Base-by-base conservation (phyloP, 2,797 vertebrate genomes). In the Gastrophryne carolinensis region DNA sequence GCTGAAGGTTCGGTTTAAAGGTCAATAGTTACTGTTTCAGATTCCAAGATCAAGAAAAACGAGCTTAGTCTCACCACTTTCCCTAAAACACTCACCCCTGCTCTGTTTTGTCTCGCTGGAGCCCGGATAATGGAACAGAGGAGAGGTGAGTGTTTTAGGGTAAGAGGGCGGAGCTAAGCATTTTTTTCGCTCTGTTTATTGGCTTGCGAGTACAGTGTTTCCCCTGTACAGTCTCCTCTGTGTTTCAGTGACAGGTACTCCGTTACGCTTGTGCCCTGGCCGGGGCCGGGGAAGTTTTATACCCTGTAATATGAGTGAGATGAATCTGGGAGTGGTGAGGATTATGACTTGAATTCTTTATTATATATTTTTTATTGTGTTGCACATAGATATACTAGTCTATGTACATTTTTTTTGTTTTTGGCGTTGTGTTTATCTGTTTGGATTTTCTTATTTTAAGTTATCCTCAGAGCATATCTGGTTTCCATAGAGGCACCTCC, bases 371-470 rank as follows among this genome's bases (percentile, higher is more conserved):
- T 83, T 86, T 86, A 91, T 92, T 88, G 90, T 94, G 91, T 92
- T 94, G 93, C 93, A 92, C 92, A 90, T 92, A 93, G 91, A 86
- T 85, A 82, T 89, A 89, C 88, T 89, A 88, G 88, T 90, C 88
- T 94, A 87, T 89, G 89, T 91, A 87, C 91, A 90, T 91, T 86
- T 82, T 89, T 83, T 83, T 81, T 79, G 86, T 90, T 79, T 86
- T 91, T 88, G 88, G 83, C 91, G 90, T 39, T 90, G 88, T 94
- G 87, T 92, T 93, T 93, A 91, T 91, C 89, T 91, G 86, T 87
- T 85, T 50, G 87, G 91, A 91, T 15, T 85, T 91, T 88, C 88
- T 89, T 30, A 76, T 78, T 82, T 85, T 71, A 86, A 75, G 58
- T 83, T 83, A 27, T 63, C 79, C 82, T 75, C 47, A 23, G 8